phyloP scores from a whole-genome alignment of 2,888 invertebrate genomes.

The Scaptomyza flava region DNA sequence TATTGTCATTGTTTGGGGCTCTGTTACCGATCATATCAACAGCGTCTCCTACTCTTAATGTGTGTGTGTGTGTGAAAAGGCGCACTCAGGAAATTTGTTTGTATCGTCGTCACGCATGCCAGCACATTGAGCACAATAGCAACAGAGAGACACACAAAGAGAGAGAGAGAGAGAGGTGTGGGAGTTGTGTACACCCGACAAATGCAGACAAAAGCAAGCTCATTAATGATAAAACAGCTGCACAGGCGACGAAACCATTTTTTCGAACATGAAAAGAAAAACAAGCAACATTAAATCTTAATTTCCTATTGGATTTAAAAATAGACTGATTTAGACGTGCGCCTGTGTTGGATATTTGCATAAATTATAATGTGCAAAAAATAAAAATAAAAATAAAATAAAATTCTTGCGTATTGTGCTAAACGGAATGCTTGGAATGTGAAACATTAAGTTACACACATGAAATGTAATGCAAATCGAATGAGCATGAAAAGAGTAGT shows the following conservation, averaged over 20 bases:
- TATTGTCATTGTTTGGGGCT: slow-evolving; percentile 35
- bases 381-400: too few relatives aligned
- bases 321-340: neutral
- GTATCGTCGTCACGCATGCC: slow-evolving; percentile 80
- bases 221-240: slow-evolving; percentile 45
- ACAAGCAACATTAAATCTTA: neutral
- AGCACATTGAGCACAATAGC: slow-evolving; percentile 77
- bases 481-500: neutral
- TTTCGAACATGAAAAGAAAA: neutral
- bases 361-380: neutral
- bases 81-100: slow-evolving; percentile 75
- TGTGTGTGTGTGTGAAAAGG: slow-evolving; percentile 35
- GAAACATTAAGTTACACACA: slow-evolving; percentile 15
- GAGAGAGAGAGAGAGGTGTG: slow-evolving; percentile 4
- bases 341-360: neutral
- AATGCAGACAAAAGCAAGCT: slow-evolving; percentile 38
- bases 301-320: neutral
- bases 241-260: slow-evolving; percentile 30
- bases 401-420: neutral
- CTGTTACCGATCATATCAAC: slow-evolving; percentile 57
- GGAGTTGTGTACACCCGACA: slow-evolving; percentile 33
- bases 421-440: slow-evolving; percentile 19
- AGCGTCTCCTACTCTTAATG: neutral
- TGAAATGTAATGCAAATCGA: slow-evolving; percentile 8
- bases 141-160: slow-evolving; percentile 8